These are phyloP conservation scores for Campoplex capitator DNA, from an alignment of 2,888 invertebrate genomes.

Conservation along the genomic window DNA sequence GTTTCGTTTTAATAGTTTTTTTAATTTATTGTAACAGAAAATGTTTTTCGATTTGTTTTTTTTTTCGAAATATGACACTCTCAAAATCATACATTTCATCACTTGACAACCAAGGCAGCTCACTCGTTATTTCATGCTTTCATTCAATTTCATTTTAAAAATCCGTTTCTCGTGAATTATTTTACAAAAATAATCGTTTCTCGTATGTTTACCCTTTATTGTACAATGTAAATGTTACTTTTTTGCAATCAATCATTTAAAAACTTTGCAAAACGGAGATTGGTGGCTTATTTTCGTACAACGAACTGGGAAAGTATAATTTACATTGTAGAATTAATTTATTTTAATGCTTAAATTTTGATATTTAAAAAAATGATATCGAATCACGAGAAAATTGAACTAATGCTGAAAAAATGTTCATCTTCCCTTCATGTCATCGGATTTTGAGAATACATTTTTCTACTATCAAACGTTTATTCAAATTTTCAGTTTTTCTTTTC, in stretches of 20 bases:
- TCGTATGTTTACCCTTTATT: neutral
- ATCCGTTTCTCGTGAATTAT: neutral
- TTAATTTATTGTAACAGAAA: neutral
- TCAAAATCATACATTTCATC: neutral
- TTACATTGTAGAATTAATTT: neutral
- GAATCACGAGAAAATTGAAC: neutral
- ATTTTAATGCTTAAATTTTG: neutral
- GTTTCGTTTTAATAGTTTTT: neutral
- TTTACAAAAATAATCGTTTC: neutral
- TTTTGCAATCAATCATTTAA: neutral
- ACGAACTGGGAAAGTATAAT: neutral
- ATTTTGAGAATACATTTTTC: neutral
- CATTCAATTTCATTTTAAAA: neutral
- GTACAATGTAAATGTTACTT: neutral
- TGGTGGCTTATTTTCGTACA: neutral
- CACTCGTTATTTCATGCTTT: neutral
- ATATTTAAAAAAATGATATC: neutral
- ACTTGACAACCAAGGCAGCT: neutral
- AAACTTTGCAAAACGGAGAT: neutral
- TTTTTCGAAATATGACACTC: neutral
- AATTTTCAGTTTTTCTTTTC: neutral
- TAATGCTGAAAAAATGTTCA: no score
- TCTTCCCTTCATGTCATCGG: neutral
- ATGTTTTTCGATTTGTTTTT: neutral
- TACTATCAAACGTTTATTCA: slow-evolving; percentile 4